Base-by-base conservation (phyloP, 2,888 invertebrate species). In the Tenthredo scrophulariae region DNA sequence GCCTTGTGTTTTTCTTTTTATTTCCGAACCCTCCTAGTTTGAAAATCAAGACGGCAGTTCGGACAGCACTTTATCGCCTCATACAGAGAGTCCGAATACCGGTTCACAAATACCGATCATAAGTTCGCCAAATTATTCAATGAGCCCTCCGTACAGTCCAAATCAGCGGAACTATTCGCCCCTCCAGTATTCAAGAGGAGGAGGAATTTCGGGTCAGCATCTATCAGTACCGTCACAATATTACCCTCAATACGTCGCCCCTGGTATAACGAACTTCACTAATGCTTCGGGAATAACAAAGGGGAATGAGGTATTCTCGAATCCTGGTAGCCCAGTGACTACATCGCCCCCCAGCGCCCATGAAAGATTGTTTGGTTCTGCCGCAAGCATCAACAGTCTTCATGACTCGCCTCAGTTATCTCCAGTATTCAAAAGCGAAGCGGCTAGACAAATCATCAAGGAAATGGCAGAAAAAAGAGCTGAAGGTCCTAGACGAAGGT, bases 381-480 rank as follows among this genome's bases (percentile, higher is more conserved):
- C 86, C 58, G 88, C 88, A 54, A 89, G 88, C 85, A 88, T 91
- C 86, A 88, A 89, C 85, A 91, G 90, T 85, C 87, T 89, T 37
- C 91, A 91, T 40, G 92, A 92, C 70, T 93, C 94, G n/a, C 94
- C 94, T 0, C 96, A 97, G 89, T 92, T 97, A 87, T 97, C 97
- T 37, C 97, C 97, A 0, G 96, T 97, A 84, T 98, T 97, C 93
- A 97, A 97, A 91, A 97, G 97, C 91, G 97, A 97, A 92, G 97
- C 97, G 1, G 97, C 98, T 0, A 95, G 96, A 86, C 97, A 97
- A 93, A 98, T 98, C 83, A 97, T 97, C 87, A 97, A 96, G 87
- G 97, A 97, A 93, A 96, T 97, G 95, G 95, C 95, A 0, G 94
- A 94, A 50, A 91, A 91, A 87, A 90, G 89, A 83, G 93, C 94